Base-by-base conservation (phyloP, 2,113 vertebrate species). In the Turnix velox region DNA sequence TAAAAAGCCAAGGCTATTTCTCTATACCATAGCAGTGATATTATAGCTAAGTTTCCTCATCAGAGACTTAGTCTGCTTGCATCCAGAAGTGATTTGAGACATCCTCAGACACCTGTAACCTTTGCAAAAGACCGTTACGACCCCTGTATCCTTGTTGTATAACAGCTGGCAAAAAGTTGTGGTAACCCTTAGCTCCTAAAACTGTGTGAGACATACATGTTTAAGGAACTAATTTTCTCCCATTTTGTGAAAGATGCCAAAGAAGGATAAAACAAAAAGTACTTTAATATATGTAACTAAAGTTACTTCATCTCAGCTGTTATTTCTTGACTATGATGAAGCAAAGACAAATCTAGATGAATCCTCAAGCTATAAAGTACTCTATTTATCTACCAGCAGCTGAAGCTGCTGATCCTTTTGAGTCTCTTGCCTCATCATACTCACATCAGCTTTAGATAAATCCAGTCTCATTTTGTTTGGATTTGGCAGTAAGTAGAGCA, bases 41-140 rank as follows among this genome's bases (percentile, higher is more conserved):
- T 62, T 59, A 16, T 5, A 71, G 28, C 28, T 79, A 17, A 77
- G 39, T 27, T 39, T 66, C 9, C 7, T 81, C n/a, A 13, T 6
- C 14, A 25, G 28, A 77, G 33, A 37, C 15, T 16, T 23, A 2
- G 2, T 33, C 37, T 76, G 18, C 33, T 35, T 65, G 0, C 0
- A 48, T 1, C 5, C 27, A 73, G 30, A 17, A 88, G 14, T 20
- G n/a, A 49, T 57, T 46, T 67, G 33, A 62, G 65, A 40, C 52
- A 52, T 14, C 1, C 23, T 75, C 19, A 46, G 43, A 55, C 11
- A 46, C 39, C 51, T 58, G 31, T 62, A 88, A 76, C n/a, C 12
- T 28, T 39, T 43, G 16, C 22, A 42, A 75, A 78, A 14, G 23
- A 25, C 61, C 54, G 49, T 6, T 31, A 49, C 43, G 45, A 86